Percentiles rank a stretch among this genome's conserved stretches.
Evolutionary conservation across 2,797 vertebrate species (phyloP).

Genomic region (Myotis daubentonii): DNA sequence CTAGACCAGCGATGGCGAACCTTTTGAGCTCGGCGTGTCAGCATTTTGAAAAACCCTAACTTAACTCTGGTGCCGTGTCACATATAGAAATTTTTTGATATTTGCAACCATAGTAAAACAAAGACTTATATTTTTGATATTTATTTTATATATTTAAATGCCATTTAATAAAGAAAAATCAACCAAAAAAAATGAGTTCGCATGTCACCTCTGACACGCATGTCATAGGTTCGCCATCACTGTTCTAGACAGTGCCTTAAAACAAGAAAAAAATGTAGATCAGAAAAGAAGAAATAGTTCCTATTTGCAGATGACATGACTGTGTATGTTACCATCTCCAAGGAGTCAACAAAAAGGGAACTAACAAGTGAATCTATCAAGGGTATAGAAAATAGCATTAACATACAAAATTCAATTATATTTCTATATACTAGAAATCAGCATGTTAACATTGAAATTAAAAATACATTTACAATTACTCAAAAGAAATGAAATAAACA

Average conservation of each 20-base stretch:
- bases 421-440: background rate
- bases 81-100: too few relatives aligned
- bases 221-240: too few relatives aligned
- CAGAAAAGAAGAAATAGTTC: background rate
- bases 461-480: background rate
- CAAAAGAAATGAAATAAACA: background rate
- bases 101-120: too few relatives aligned
- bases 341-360: background rate
- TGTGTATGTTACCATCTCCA: background rate
- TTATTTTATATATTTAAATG: too few relatives aligned
- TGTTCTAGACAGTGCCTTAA: background rate
- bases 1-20: background rate
- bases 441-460: background rate
- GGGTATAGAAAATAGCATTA: background rate
- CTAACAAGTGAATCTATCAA: background rate
- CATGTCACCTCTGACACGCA: too few relatives aligned
- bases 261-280: background rate
- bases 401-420: background rate
- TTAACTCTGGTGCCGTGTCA: too few relatives aligned
- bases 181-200: too few relatives aligned
- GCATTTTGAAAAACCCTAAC: too few relatives aligned
- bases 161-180: too few relatives aligned
- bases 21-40: too few relatives aligned
- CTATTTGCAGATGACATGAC: background rate
- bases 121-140: too few relatives aligned